A percentile compares a stretch with the other conserved stretches of the same genome.
Evolutionary conservation across 2,113 vertebrate species (phyloP).

Genomic region (Speoplatyrhinus poulsoni): DNA sequence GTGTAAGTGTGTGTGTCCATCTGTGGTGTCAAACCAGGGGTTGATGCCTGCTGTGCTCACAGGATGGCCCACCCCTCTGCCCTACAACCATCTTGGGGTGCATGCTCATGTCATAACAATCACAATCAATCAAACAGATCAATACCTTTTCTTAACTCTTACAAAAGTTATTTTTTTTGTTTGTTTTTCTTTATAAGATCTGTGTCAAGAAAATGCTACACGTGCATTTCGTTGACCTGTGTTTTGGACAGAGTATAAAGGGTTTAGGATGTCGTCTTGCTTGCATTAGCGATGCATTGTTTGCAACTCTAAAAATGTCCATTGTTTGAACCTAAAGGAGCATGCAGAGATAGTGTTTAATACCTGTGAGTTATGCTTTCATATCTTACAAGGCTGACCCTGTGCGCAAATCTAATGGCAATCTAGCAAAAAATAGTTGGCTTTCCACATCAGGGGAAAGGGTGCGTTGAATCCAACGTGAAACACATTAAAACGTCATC

Average conservation of each 20-base stretch:
- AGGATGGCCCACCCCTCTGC: conserved; percentile 26
- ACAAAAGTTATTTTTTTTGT: conserved; percentile 55
- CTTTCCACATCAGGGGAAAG: conserved; percentile 57
- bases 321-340: conserved; percentile 69
- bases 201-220: conserved; percentile 68
- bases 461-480: conserved; percentile 62
- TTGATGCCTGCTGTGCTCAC: conserved; percentile 45
- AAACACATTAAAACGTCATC: conserved; percentile 64
- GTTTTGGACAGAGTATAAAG: conserved; percentile 50
- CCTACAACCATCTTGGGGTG: conserved; percentile 32
- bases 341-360: conserved; percentile 73
- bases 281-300: conserved; percentile 77
- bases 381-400: conserved; percentile 57
- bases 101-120: conserved; percentile 71
- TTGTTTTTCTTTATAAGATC: conserved; percentile 11
- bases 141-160: conserved; percentile 50
- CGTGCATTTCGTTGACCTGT: conserved; percentile 67
- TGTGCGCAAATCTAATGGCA: conserved; percentile 62
- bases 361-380: conserved; percentile 60
- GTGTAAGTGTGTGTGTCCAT: conserved; percentile 26
- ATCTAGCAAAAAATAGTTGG: conserved; percentile 62
- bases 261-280: conserved; percentile 45
- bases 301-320: conserved; percentile 65
- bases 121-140: conserved; percentile 49
- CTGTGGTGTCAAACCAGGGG: conserved; percentile 42